Percentiles rank a stretch among this genome's conserved stretches.
phyloP scores from a whole-genome alignment of 2,888 invertebrate species.

The Argyra leucocephala region DNA sequence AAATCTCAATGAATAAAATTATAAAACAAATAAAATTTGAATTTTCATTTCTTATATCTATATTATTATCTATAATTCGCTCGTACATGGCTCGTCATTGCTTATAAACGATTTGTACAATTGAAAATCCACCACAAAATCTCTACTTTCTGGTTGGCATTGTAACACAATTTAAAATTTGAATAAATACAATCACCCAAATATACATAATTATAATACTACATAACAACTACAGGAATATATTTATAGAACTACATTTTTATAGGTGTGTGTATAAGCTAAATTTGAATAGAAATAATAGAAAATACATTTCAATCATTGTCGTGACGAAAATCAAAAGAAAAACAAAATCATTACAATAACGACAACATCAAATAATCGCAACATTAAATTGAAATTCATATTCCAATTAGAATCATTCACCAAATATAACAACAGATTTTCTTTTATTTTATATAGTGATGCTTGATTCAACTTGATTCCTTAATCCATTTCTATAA shows the following conservation, averaged over 20 bases:
- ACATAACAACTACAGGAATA: neutral
- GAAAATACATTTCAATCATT: neutral
- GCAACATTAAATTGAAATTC: conserved; percentile 1
- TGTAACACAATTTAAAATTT: neutral
- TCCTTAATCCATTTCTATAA: too few species aligned
- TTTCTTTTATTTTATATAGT: too few species aligned
- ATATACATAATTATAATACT: neutral
- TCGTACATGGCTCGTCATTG: too few species aligned
- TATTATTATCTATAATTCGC: too few species aligned
- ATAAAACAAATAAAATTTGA: too few species aligned
- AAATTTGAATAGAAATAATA: neutral
- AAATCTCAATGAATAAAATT: too few species aligned
- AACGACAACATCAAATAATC: neutral
- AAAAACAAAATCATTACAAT: neutral
- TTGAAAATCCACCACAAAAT: neutral
- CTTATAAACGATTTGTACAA: too few species aligned
- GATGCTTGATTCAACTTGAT: too few species aligned
- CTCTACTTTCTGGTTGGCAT: neutral
- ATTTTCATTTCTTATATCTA: too few species aligned
- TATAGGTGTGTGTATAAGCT: neutral
- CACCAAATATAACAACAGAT: neutral
- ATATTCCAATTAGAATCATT: conserved; percentile 6
- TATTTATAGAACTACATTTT: neutral
- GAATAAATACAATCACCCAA: neutral
- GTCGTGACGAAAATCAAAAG: neutral